Base-by-base conservation (phyloP, 2,888 invertebrate species). In the Papilio demoleus region DNA sequence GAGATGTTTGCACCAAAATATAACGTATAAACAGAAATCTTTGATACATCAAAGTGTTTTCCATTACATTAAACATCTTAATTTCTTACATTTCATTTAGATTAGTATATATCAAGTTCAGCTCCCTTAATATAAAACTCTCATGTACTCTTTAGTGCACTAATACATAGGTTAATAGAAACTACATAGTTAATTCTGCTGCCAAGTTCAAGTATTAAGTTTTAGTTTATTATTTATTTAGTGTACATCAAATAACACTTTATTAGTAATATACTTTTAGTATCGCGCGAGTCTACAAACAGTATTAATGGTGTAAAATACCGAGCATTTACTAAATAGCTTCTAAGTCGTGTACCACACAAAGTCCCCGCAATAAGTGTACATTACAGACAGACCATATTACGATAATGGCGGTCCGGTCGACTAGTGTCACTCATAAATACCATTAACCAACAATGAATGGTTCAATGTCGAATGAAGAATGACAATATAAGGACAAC, bases 401-500 rank as follows among this genome's bases (percentile, higher is more conserved):
- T 70, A 65, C 64, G 68, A 72, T 70, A 69, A 69, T 69, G 67
- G 69, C 50, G 61, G 34, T 61, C 73, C 76, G 70, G 70, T 73
- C 73, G 74, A 75, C 82, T 85, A 85, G 84, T 83, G 80, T 79
- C 78, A 79, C 80, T 78, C 81, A 81, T 85, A 84, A 85, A 85
- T 81, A 83, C 79, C 81, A 81, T 83, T 80, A 83, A 81, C 73
- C 76, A 81, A 82, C 79, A 79, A 73, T 73, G 71, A 77, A 81
- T 77, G 74, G 73, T 71, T 74, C 72, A 59, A 50, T 31, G 70
- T 62, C 70, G 75, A 77, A 77, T 73, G 76, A 77, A 70, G 72
- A 75, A 74, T 74, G 74, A 73, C 73, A 59, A 73, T 71, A 60
- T 56, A 45, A 19, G 22, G 1, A 47, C 34, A 64, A 47, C 34